Evolutionary conservation across 2,888 invertebrate genomes (phyloP), one percentile per base, ranked within the genome.

Genomic region (Spatulosminthurus flaviceps): DNA sequence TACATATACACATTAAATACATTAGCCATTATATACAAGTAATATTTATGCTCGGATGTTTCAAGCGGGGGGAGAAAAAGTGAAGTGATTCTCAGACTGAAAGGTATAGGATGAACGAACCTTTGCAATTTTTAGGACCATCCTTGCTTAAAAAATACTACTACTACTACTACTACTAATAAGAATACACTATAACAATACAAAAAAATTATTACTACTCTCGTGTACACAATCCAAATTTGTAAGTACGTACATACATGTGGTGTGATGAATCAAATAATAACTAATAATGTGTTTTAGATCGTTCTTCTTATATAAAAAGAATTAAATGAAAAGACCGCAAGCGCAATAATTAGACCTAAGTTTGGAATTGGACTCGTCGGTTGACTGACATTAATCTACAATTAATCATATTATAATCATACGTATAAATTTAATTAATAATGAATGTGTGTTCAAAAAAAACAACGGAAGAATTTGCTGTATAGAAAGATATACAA

Each of bases 271-370:
- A 42, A 70, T 41, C 41, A 70, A 70, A 69, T 29, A n/a, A n/a
- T n/a, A n/a, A n/a, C n/a, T 21, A 19, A 41, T 70, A n/a, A 70
- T 34, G 60, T 26, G 64, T 64, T 64, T n/a, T 64, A 64, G 13
- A 64, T 64, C 16, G 60, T 60, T 60, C 21, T 64, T 64, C 7
- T 64, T 64, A 24, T 64, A 66, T 34, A 41, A 76, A 26, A 43
- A 66, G n/a, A n/a, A n/a, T n/a, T n/a, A n/a, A n/a, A n/a, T n/a
- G n/a, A 26, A 76, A 76, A 66, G 76, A 76, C 67, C 76, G 76
- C 76, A 71, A 41, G 67, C 67, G 76, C 76, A 76, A 76, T 76
- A 76, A 76, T 76, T 76, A 76, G 76, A 51, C 26, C 9, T 67
- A 67, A 76, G 66, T 41, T n/a, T n/a, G n/a, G n/a, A n/a, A n/a